Conservation (phyloP, 2,888 invertebrate genomes). For the Crossocerus cetratus region DNA sequence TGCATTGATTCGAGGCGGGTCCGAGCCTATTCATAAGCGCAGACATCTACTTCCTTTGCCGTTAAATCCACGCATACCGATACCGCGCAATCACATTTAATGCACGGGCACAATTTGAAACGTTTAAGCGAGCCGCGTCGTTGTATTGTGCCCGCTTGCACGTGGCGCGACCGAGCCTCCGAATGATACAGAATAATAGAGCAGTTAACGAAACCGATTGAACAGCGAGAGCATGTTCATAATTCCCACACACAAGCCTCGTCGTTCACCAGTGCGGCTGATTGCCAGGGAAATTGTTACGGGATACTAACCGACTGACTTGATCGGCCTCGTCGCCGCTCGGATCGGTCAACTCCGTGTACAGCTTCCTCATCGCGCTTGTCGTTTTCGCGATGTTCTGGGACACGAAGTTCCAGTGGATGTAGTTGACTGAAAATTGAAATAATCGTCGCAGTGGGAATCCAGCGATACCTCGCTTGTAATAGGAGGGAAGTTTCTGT, state of each 20-base stretch:
- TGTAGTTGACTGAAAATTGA: conserved; percentile 35
- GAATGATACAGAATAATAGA: conserved; percentile 2
- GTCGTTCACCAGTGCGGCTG: too few species aligned
- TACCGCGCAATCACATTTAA: neutral
- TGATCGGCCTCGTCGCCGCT: conserved; percentile 2
- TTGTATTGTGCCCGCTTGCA: too few species aligned
- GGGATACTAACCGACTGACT: conserved; percentile 8
- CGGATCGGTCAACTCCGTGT: neutral
- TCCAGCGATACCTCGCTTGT: too few species aligned
- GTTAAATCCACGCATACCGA: neutral
- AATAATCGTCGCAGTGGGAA: neutral
- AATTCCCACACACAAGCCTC: neutral
- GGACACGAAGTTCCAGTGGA: conserved; percentile 37
- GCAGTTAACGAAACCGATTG: neutral
- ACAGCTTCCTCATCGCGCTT: conserved; percentile 21
- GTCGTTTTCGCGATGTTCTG: conserved; percentile 13
- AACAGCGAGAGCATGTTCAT: neutral
- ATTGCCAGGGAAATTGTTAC: too few species aligned
- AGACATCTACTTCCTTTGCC: conserved; percentile 3
- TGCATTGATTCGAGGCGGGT: neutral
- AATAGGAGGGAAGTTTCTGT: neutral
- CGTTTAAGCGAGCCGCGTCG: neutral
- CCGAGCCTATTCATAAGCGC: neutral
- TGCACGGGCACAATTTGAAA: conserved; percentile 3
- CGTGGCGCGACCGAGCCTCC: neutral